Base-by-base conservation (phyloP, 1,140 invertebrate species). In the Hypothenemus hampei region DNA sequence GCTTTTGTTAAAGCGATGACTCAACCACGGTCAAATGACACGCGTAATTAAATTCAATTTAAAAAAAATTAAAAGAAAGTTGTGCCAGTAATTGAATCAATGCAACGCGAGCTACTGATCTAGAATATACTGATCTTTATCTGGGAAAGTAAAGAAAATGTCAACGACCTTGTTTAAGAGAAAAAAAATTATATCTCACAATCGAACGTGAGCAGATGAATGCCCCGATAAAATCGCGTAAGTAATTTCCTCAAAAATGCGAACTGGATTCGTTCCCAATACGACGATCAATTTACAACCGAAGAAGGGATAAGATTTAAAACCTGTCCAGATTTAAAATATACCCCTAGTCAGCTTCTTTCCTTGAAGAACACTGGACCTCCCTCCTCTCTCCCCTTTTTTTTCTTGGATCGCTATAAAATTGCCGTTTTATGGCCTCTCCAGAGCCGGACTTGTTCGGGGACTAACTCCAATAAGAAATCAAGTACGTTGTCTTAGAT, bases 271-370 rank as follows among this genome's bases (percentile, higher is more conserved):
- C 11, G 35, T 16, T 13, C 11, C 11, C 10, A 37, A 37, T 13
- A 16, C 11, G 10, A 16, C n/a, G n/a, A n/a, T n/a, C n/a, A n/a
- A n/a, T 37, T 37, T 11, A 37, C 7, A 13, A 13, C 39, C 8
- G 11, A 20, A 20, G 21, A 41, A 41, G 21, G 39, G 21, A 41
- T 41, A 41, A 7, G 39, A 20, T 41, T 41, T 41, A 41, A 20
- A 41, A 41, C 16, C 39, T 22, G 39, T 41, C 39, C 16, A 8
- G 39, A 22, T 41, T 22, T 41, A 41, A 41, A 41, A 41, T 41
- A 41, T 19, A 41, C 21, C 20, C 8, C 13, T 37, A 16, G 15
- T 13, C 39, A 41, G 39, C 20, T 41, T 20, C n/a, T n/a, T n/a
- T n/a, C n/a, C n/a, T n/a, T n/a, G n/a, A n/a, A n/a, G n/a, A n/a